phyloP scores from a whole-genome alignment of 2,888 invertebrate genomes.

The Xestoiulus laeticollis region DNA sequence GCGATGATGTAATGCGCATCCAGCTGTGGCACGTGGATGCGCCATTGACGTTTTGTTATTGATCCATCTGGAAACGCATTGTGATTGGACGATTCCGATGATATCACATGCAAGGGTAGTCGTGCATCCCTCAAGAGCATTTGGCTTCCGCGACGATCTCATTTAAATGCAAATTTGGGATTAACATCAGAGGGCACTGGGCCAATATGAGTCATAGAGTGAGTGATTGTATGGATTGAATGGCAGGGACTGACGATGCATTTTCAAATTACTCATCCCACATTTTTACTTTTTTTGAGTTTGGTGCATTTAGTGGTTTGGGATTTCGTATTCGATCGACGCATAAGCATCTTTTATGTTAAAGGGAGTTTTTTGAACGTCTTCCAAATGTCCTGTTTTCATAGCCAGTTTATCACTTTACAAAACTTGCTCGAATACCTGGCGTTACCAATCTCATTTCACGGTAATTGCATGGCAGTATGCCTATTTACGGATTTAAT shows the following conservation, averaged over 20 bases:
- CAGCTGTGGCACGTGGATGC: not conserved
- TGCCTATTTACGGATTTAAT: too few species aligned
- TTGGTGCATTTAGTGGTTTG: not conserved
- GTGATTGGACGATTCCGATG: not conserved
- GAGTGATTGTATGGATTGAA: not conserved
- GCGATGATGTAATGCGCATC: not conserved
- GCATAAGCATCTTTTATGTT: not conserved
- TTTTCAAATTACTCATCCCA: not conserved
- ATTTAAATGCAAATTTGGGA: not conserved
- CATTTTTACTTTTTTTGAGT: not conserved
- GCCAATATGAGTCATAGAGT: not conserved
- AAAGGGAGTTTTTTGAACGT: too few species aligned
- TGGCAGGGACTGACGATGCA: not conserved
- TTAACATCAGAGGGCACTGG: not conserved
- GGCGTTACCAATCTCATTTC: too few species aligned
- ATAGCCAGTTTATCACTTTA: too few species aligned
- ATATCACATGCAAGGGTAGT: not conserved
- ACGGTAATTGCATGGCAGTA: too few species aligned
- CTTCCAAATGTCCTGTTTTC: too few species aligned
- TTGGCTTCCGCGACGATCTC: not conserved
- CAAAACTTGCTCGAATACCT: too few species aligned
- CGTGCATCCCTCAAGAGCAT: not conserved
- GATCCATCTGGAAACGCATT: not conserved
- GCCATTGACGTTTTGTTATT: not conserved
- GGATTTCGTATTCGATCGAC: not conserved